Conservation (phyloP, 2,113 vertebrate species). For the Climacteris rufus region DNA sequence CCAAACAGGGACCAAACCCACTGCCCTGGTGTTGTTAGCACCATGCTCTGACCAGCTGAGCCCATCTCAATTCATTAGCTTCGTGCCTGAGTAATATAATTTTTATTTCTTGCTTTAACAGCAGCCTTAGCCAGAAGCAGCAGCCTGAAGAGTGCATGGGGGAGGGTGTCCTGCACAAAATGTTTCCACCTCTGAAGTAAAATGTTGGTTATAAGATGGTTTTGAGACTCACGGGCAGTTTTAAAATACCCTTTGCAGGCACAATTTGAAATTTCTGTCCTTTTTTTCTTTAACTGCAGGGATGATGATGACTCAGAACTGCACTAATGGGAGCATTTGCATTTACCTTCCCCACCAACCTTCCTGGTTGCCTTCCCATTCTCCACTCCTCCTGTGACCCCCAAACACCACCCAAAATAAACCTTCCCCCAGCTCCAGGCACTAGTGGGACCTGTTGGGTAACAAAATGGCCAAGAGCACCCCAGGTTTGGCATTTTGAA, state of each 20-base stretch:
- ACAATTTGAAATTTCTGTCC: background rate
- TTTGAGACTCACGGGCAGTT: background rate
- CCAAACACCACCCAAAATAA: background rate
- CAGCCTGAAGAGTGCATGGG: background rate
- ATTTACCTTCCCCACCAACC: background rate
- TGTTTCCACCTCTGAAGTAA: background rate
- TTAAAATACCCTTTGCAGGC: background rate
- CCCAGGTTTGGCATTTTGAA: background rate
- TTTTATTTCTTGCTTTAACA: conserved; percentile 79
- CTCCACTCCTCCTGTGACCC: background rate
- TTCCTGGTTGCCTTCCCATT: background rate
- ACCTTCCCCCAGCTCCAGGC: background rate
- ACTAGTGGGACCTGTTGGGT: background rate
- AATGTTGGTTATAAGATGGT: background rate
- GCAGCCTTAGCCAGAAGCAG: conserved; percentile 60
- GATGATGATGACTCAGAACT: background rate
- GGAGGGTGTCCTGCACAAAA: conserved; percentile 6
- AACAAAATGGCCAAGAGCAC: background rate
- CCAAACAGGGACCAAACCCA: background rate
- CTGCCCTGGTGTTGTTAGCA: background rate
- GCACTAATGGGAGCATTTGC: background rate
- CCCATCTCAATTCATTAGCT: conserved; percentile 48
- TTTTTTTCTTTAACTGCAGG: background rate
- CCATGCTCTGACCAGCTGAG: too few relatives aligned
- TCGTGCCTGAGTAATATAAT: conserved; percentile 77